phyloP scores from a whole-genome alignment of 1,140 invertebrate species.

The Ceratina australensis region DNA sequence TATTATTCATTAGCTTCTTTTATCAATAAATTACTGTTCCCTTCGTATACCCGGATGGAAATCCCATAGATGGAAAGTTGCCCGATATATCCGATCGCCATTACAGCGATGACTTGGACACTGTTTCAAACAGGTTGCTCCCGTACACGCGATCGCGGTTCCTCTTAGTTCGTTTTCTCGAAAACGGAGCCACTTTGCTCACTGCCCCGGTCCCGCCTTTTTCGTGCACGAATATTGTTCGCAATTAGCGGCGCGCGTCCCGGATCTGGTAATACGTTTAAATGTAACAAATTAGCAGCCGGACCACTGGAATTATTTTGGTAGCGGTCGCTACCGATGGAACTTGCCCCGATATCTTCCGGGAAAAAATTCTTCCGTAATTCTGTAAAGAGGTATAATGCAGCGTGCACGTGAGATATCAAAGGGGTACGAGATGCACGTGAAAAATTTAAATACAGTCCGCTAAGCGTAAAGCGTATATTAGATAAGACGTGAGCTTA shows the following conservation, averaged over 20 bases:
- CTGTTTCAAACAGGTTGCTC: neutral
- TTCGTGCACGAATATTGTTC: conserved; percentile 10
- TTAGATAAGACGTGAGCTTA: too few species aligned
- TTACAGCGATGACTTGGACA: conserved; percentile 33
- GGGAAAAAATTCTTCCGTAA: too few species aligned
- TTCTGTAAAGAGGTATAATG: too few species aligned
- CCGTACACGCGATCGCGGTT: conserved; percentile 47
- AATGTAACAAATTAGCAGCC: conserved; percentile 42
- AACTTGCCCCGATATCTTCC: neutral
- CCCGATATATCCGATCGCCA: neutral
- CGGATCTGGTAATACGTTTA: conserved; percentile 26
- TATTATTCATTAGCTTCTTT: too few species aligned
- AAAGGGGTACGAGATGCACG: too few species aligned
- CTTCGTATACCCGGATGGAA: too few species aligned
- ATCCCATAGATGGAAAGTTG: too few species aligned
- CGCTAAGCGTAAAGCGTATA: too few species aligned
- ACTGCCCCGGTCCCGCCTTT: neutral
- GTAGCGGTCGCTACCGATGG: too few species aligned
- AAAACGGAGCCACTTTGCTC: conserved; percentile 22
- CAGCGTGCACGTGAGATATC: too few species aligned
- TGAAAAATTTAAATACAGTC: too few species aligned
- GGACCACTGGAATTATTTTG: neutral
- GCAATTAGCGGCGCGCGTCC: neutral
- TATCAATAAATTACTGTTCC: too few species aligned
- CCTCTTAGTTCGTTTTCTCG: conserved; percentile 30